phyloP scores from a whole-genome alignment of 2,113 vertebrate species.

The Pyrgilauda ruficollis region DNA sequence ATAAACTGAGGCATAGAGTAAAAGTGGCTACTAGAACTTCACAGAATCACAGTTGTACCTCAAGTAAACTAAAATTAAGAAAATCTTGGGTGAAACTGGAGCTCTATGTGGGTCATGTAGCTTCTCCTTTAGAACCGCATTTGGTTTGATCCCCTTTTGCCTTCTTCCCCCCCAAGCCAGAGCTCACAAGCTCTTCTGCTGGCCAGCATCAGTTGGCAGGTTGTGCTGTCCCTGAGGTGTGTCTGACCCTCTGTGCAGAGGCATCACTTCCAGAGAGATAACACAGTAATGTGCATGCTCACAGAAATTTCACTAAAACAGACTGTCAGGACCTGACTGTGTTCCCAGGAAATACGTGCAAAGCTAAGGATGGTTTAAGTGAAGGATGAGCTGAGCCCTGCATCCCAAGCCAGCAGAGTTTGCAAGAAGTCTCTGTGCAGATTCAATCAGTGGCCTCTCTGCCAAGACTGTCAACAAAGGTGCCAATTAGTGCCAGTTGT shows the following conservation, averaged over 20 bases:
- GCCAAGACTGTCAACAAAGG: neutral
- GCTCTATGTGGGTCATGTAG: neutral
- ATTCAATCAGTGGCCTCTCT: neutral
- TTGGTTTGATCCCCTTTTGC: neutral
- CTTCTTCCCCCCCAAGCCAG: neutral
- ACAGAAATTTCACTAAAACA: neutral
- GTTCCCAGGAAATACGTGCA: neutral
- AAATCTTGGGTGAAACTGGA: neutral
- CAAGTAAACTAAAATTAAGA: neutral
- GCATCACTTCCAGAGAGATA: neutral
- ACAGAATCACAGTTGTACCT: neutral
- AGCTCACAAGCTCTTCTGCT: neutral
- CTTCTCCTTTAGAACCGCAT: neutral
- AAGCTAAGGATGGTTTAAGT: neutral
- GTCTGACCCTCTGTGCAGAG: neutral
- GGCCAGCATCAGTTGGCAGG: neutral
- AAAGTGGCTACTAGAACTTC: neutral
- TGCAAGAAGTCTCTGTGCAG: neutral
- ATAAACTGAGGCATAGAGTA: neutral
- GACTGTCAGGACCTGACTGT: neutral
- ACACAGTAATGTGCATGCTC: neutral
- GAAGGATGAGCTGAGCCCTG: neutral
- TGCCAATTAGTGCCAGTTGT: constrained; percentile 10
- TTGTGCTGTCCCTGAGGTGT: neutral
- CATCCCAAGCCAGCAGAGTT: neutral